phyloP scores from a whole-genome alignment of 2,888 invertebrate genomes.

The Maniola hyperantus region DNA sequence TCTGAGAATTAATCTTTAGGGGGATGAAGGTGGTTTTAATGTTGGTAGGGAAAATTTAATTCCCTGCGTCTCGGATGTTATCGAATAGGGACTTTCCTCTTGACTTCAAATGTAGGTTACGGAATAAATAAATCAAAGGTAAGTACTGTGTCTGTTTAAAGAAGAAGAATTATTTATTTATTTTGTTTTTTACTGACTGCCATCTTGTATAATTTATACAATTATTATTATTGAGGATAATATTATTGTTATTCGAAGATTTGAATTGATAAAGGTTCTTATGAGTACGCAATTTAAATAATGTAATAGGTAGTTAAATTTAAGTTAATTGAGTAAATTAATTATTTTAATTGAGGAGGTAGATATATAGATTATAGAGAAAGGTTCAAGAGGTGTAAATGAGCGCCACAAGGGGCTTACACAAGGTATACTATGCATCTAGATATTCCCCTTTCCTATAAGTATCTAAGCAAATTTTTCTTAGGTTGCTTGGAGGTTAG shows the following conservation, averaged over 20 bases:
- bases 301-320: not conserved
- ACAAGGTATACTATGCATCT: too few relatives aligned
- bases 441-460: too few relatives aligned
- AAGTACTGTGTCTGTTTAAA: not conserved
- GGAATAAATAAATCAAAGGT: constrained; percentile 1
- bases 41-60: not conserved
- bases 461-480: too few relatives aligned
- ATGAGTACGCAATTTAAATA: not conserved
- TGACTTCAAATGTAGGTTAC: constrained; percentile 24
- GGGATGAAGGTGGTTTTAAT: not conserved
- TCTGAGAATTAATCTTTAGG: not conserved
- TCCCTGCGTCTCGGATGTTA: not conserved
- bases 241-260: constrained; percentile 2
- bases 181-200: not conserved
- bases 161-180: too few relatives aligned
- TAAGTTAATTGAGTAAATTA: not conserved
- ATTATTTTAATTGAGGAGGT: not conserved
- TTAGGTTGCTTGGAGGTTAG: too few relatives aligned
- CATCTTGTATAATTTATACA: constrained; percentile 1
- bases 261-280: constrained; percentile 4
- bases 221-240: not conserved
- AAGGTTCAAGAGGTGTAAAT: too few relatives aligned
- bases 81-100: constrained; percentile 21
- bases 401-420: too few relatives aligned
- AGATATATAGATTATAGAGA: too few relatives aligned